phyloP scores from a whole-genome alignment of 1,140 invertebrate genomes.

The Anagrus nilaparvatae region DNA sequence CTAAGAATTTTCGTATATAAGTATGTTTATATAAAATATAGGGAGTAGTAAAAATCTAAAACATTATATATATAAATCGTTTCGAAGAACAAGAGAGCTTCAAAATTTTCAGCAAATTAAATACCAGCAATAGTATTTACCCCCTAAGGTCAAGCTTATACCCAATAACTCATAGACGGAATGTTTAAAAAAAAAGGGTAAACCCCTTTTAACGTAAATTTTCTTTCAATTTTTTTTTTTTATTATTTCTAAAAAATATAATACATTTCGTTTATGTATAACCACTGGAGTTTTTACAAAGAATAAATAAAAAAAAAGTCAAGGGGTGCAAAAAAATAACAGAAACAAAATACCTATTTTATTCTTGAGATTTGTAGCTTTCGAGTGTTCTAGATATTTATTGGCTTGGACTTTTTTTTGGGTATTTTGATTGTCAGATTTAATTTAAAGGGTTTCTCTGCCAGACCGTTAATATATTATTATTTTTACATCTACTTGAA shows the following conservation, averaged over 20 bases:
- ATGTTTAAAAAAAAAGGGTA: conserved; percentile 30
- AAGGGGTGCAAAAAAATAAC: conserved; percentile 28
- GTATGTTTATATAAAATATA: too few species aligned
- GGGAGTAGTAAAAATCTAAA: too few species aligned
- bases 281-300: too few species aligned
- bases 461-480: too few species aligned
- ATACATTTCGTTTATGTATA: not conserved
- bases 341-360: conserved; percentile 23
- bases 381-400: conserved; percentile 35
- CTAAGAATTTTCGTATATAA: too few species aligned
- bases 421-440: too few species aligned
- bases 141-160: conserved; percentile 24
- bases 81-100: too few species aligned
- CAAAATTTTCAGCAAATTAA: conserved; percentile 28
- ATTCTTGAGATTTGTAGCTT: conserved; percentile 40
- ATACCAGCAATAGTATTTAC: conserved; percentile 29
- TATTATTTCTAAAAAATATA: conserved; percentile 6
- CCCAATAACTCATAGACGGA: conserved; percentile 33
- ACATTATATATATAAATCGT: too few species aligned
- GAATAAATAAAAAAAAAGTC: too few species aligned
- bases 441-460: too few species aligned
- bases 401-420: conserved; percentile 25
- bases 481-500: too few species aligned
- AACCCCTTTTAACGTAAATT: conserved; percentile 10
- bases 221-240: too few species aligned